Percentiles rank a stretch among this genome's conserved stretches.
Conservation (phyloP, 2,888 invertebrate species). For the Stenolophus ochropezus region DNA sequence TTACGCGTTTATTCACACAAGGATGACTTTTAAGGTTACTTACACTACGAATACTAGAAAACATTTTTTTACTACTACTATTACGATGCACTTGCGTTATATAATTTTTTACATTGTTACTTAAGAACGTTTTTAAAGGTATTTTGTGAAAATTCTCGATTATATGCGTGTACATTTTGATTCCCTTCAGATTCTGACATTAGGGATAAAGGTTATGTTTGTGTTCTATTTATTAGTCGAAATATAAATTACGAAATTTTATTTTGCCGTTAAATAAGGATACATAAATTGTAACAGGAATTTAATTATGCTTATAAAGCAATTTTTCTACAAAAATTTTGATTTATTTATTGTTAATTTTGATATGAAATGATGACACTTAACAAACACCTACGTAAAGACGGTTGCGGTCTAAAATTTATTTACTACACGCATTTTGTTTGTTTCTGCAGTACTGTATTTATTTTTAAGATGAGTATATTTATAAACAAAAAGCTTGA, state of each 20-base stretch:
- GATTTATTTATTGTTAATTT: no score
- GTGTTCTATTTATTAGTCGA: background rate
- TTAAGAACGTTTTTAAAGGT: constrained; percentile 42
- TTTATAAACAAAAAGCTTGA: no score
- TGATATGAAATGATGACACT: no score
- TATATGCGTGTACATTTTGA: constrained; percentile 42
- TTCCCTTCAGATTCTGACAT: constrained; percentile 29
- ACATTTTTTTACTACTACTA: background rate
- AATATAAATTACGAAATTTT: background rate
- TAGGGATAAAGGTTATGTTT: constrained; percentile 42
- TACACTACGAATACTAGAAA: constrained; percentile 19
- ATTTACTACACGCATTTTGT: no score
- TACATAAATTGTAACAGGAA: background rate
- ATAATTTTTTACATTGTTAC: constrained; percentile 45
- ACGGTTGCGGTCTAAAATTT: no score
- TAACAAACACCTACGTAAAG: no score
- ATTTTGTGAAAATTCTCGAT: constrained; percentile 50
- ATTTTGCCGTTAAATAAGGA: background rate
- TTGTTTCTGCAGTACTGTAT: no score
- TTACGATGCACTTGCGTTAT: background rate
- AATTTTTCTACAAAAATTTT: no score
- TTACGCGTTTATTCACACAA: constrained; percentile 33
- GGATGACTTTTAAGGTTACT: constrained; percentile 2
- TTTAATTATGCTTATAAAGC: background rate
- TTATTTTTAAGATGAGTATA: no score